Conservation (phyloP, 2,888 invertebrate genomes). For the Temnothorax ravouxi region DNA sequence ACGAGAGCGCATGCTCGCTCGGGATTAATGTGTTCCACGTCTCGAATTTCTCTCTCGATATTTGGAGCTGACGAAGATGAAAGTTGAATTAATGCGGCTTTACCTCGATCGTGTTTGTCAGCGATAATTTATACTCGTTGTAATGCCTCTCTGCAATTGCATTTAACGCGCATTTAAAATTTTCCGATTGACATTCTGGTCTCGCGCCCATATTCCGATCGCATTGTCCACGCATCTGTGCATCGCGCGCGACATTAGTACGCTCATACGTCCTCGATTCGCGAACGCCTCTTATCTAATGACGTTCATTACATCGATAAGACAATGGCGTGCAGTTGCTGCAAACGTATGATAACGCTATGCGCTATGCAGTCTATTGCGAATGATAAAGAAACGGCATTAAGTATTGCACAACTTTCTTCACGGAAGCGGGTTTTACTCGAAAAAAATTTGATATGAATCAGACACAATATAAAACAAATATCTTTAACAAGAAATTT, state of each 20-base stretch:
- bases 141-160: conserved; percentile 11
- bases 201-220: background rate
- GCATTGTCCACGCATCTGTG: conserved; percentile 20
- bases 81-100: conserved; percentile 50
- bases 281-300: conserved; percentile 38
- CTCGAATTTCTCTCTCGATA: conserved; percentile 47
- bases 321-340: conserved; percentile 24
- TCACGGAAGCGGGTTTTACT: background rate
- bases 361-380: background rate
- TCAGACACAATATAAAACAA: background rate
- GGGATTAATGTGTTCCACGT: conserved; percentile 47
- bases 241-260: background rate
- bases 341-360: conserved; percentile 29
- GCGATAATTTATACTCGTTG: conserved; percentile 46
- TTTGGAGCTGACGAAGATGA: conserved; percentile 47
- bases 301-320: conserved; percentile 44
- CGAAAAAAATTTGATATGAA: background rate
- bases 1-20: conserved; percentile 36
- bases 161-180: conserved; percentile 24
- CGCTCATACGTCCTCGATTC: conserved; percentile 25
- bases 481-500: background rate
- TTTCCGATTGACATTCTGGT: conserved; percentile 11
- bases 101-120: conserved; percentile 37
- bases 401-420: conserved; percentile 15
- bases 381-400: conserved; percentile 17